Evolutionary conservation across 2,888 invertebrate genomes (phyloP).

Genomic region (Zygothrica quintamaculata): DNA sequence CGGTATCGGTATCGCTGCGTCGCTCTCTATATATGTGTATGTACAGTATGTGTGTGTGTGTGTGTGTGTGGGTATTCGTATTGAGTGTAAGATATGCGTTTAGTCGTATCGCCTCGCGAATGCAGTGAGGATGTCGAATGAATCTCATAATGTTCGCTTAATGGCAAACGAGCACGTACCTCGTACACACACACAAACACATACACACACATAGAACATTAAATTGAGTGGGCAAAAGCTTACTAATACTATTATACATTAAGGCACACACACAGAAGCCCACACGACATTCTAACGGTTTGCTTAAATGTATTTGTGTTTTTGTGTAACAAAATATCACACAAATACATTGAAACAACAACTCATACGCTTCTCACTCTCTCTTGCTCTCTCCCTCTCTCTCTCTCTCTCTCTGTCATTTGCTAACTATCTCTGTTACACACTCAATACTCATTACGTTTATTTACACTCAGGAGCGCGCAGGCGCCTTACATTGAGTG

Average conservation of each 20-base stretch:
- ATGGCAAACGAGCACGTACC: conserved; percentile 27
- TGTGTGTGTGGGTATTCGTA: conserved; percentile 5
- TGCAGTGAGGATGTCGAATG: conserved; percentile 66
- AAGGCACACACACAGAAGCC: conserved; percentile 8
- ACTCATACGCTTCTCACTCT: conserved; percentile 10
- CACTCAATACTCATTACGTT: conserved; percentile 9
- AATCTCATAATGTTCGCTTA: conserved; percentile 53
- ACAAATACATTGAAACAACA: conserved; percentile 38
- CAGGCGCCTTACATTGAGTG: conserved; percentile 66
- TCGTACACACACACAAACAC: conserved; percentile 18
- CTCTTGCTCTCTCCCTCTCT: conserved; percentile 1
- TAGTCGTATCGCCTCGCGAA: conserved; percentile 29
- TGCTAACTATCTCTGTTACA: conserved; percentile 16
- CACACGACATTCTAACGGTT: conserved; percentile 61
- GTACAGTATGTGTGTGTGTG: conserved; percentile 3
- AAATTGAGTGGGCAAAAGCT: conserved; percentile 48
- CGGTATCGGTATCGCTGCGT: conserved; percentile 59
- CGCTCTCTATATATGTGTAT: background rate
- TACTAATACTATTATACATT: conserved; percentile 21
- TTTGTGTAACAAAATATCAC: conserved; percentile 79
- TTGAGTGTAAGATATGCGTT: conserved; percentile 21
- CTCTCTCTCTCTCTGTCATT: conserved; percentile 14
- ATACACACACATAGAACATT: conserved; percentile 10
- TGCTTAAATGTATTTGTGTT: conserved; percentile 55
- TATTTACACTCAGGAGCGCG: conserved; percentile 55